Percentiles rank a stretch among this genome's conserved stretches.
Conservation (phyloP, 2,888 invertebrate species). For the Ectropis crepuscularia region DNA sequence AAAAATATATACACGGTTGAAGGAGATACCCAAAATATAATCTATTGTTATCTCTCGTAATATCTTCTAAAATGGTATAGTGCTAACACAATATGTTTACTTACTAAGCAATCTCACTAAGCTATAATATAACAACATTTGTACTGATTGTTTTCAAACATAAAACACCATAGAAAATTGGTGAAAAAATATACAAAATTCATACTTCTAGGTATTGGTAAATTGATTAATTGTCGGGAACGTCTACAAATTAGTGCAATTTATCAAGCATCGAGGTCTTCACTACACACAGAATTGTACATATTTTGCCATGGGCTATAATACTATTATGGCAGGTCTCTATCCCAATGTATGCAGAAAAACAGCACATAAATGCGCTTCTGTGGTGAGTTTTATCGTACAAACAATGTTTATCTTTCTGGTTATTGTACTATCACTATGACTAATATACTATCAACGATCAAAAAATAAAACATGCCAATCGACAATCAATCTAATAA, state of each 20-base stretch:
- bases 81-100: no score
- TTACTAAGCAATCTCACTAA: conserved; percentile 6
- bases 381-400: no score
- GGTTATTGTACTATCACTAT: no score
- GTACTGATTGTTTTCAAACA: conserved; percentile 16
- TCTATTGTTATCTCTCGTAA: neutral
- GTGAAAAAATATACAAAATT: conserved; percentile 12
- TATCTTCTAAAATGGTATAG: no score
- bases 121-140: conserved; percentile 10
- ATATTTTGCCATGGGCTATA: neutral
- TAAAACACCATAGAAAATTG: conserved; percentile 3
- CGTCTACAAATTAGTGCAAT: conserved; percentile 21
- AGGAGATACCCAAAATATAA: conserved; percentile 1
- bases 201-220: neutral
- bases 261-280: conserved; percentile 20
- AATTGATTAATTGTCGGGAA: conserved; percentile 13
- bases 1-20: neutral
- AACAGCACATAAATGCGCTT: no score
- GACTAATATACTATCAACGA: no score
- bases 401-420: no score
- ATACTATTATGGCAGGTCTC: no score
- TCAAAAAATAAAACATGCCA: no score
- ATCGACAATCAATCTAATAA: conserved; percentile 2
- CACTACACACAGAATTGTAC: neutral
- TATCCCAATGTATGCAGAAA: no score